Conservation (phyloP, 2,113 vertebrate genomes). For the Otus sunia region DNA sequence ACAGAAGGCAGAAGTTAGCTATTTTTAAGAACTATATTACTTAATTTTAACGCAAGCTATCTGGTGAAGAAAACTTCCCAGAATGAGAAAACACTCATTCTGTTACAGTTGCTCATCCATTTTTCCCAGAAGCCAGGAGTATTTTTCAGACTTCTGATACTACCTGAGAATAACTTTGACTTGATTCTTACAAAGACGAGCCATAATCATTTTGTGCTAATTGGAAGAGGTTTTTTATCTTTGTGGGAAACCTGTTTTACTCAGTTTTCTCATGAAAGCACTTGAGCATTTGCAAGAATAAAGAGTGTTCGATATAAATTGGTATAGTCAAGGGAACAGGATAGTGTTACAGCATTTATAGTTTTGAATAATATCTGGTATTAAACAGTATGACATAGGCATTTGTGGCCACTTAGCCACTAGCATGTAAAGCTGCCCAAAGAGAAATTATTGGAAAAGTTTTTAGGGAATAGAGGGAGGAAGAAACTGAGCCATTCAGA, state of each 20-base stretch:
- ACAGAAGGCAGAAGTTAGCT: background rate
- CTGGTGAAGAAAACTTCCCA: background rate
- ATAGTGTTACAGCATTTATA: background rate
- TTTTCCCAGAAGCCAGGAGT: background rate
- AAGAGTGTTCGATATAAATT: background rate
- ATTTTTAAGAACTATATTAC: background rate
- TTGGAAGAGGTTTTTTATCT: background rate
- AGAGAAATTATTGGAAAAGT: background rate
- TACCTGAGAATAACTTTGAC: background rate
- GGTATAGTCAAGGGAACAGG: background rate
- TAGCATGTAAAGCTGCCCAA: background rate
- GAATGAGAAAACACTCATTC: background rate
- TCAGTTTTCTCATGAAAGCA: background rate
- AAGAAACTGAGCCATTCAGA: background rate
- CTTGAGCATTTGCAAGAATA: background rate
- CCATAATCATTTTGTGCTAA: background rate
- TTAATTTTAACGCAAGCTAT: background rate
- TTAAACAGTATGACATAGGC: background rate
- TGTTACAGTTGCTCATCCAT: background rate
- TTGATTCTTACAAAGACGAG: background rate
- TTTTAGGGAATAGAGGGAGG: background rate
- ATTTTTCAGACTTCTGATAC: background rate
- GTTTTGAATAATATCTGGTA: background rate
- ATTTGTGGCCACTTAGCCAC: background rate
- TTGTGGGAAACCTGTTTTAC: background rate